A percentile compares a stretch with the other conserved stretches of the same genome.
Evolutionary conservation across 1,140 invertebrate species (phyloP).

Genomic region (Choristoneura fumiferana): DNA sequence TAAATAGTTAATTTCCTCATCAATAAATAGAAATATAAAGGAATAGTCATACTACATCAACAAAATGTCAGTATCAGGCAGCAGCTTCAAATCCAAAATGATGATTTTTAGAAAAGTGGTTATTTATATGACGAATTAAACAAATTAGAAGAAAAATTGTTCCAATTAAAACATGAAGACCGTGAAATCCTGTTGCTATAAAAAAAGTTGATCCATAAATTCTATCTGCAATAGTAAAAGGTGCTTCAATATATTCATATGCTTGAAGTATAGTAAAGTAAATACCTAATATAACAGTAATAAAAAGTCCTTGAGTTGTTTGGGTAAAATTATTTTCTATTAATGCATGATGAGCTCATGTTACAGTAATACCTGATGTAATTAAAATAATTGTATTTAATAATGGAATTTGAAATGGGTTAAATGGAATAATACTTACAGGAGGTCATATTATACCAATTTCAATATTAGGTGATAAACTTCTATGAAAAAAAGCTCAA

Average conservation of each 20-base stretch:
- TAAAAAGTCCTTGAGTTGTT: conserved; percentile 61
- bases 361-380: conserved; percentile 21
- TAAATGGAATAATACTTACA: conserved; percentile 79
- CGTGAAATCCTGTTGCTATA: conserved; percentile 86
- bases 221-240: conserved; percentile 79
- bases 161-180: conserved; percentile 85
- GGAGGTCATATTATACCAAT: conserved; percentile 81
- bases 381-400: conserved; percentile 81
- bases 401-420: conserved; percentile 81
- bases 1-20: conserved; percentile 81
- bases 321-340: conserved; percentile 50
- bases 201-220: conserved; percentile 84
- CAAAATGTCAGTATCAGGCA: conserved; percentile 87
- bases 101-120: conserved; percentile 80
- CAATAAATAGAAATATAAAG: conserved; percentile 84
- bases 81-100: conserved; percentile 85
- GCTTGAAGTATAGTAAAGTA: conserved; percentile 78
- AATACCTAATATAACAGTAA: conserved; percentile 79
- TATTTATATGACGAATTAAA: conserved; percentile 74
- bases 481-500: conserved; percentile 83
- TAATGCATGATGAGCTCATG: too few relatives aligned
- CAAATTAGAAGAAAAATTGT: conserved; percentile 81
- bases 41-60: conserved; percentile 86
- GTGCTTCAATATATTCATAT: conserved; percentile 63
- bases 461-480: conserved; percentile 80